Conservation (phyloP, 1,140 invertebrate species). For the Caenorhabditis inopinata region DNA sequence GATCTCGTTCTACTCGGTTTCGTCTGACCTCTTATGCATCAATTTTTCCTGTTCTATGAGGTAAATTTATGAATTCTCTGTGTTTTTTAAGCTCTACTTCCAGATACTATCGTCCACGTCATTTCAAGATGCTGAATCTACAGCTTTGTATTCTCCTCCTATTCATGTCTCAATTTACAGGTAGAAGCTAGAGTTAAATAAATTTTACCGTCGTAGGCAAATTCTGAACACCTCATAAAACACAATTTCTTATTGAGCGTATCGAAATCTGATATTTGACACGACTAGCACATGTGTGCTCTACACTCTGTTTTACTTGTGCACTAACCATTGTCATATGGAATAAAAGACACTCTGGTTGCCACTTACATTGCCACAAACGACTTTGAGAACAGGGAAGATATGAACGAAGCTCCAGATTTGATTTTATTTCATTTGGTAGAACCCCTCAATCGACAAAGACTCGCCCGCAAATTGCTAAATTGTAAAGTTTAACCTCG, state of each 20-base stretch:
- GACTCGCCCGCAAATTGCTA: too few relatives aligned
- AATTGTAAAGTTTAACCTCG: neutral
- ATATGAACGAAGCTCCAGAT: too few relatives aligned
- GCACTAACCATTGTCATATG: constrained; percentile 11
- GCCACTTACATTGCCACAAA: constrained; percentile 3
- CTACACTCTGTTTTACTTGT: neutral
- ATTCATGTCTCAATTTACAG: neutral
- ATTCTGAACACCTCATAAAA: neutral
- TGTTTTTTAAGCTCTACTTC: neutral
- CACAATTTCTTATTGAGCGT: constrained; percentile 1
- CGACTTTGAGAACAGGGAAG: constrained; percentile 21
- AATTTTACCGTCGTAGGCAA: neutral
- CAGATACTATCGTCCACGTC: neutral
- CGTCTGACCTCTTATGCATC: constrained; percentile 3
- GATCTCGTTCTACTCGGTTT: neutral
- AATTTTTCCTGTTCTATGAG: constrained; percentile 25
- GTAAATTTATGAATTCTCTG: neutral
- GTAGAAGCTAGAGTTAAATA: neutral
- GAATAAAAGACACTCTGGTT: neutral
- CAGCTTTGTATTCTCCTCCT: neutral
- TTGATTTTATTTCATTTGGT: too few relatives aligned
- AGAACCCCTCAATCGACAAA: too few relatives aligned
- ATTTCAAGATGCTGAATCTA: neutral
- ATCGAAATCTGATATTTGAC: constrained; percentile 2
- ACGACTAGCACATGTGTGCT: neutral